Percentiles rank a stretch among this genome's conserved stretches.
These are phyloP conservation scores for Catostomus latipinnis DNA, from an alignment of 2,797 vertebrate genomes.

Conservation along the genomic window DNA sequence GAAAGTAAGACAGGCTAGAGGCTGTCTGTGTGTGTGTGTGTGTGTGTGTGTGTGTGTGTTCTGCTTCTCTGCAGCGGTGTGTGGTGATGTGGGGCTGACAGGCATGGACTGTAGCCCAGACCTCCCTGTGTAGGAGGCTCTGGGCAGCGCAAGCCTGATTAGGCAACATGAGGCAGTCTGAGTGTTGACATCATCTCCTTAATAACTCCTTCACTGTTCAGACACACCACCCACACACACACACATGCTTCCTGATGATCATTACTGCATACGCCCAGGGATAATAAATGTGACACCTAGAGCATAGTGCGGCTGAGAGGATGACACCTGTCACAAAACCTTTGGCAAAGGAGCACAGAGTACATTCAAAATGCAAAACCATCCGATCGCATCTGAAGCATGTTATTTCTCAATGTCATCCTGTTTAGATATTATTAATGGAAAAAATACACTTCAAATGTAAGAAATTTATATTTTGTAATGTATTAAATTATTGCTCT, in stretches of 20 bases:
- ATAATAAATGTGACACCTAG: constrained; percentile 54
- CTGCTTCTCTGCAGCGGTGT: constrained; percentile 32
- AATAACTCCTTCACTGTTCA: constrained; percentile 46
- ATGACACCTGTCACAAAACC: constrained; percentile 54
- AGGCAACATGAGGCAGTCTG: constrained; percentile 45
- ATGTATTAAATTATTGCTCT: too few relatives aligned
- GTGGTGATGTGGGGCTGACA: constrained; percentile 55
- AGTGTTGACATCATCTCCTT: constrained; percentile 59
- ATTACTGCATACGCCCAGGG: constrained; percentile 46
- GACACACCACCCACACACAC: constrained; percentile 16
- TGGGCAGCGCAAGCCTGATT: constrained; percentile 55
- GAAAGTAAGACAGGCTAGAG: not conserved
- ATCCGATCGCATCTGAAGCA: not conserved
- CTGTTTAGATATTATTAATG: too few relatives aligned
- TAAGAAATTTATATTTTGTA: too few relatives aligned
- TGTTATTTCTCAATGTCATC: too few relatives aligned
- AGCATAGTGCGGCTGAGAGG: constrained; percentile 19
- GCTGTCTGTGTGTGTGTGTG: not conserved
- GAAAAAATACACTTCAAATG: too few relatives aligned
- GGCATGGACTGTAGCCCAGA: constrained; percentile 60
- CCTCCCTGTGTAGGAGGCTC: constrained; percentile 54
- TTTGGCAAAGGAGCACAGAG: not conserved
- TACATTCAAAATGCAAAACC: constrained; percentile 1
- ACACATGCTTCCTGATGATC: constrained; percentile 35
- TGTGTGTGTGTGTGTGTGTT: constrained; percentile 26